Percentiles rank a stretch among this genome's conserved stretches.
phyloP scores from a whole-genome alignment of 2,113 vertebrate species.

The Sturnus vulgaris region DNA sequence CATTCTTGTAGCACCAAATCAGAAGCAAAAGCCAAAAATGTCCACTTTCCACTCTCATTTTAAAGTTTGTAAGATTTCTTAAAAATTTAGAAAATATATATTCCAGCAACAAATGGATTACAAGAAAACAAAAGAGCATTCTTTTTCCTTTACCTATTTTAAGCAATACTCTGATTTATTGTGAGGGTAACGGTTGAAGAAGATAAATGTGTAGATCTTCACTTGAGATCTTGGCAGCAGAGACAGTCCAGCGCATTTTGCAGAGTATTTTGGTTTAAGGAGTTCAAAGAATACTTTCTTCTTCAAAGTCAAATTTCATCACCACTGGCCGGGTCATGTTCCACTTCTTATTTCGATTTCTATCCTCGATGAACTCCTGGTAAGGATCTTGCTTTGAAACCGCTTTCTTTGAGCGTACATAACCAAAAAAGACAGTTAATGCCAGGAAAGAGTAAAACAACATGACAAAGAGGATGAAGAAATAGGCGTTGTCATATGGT shows the following conservation, averaged over 20 bases:
- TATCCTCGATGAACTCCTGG: conserved; percentile 76
- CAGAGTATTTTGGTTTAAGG: conserved; percentile 31
- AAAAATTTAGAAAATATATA: not conserved
- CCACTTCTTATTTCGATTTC: conserved; percentile 72
- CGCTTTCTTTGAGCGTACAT: conserved; percentile 77
- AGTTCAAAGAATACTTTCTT: conserved; percentile 82
- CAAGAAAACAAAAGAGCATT: not conserved
- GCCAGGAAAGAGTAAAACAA: conserved; percentile 88
- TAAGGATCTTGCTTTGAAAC: conserved; percentile 83
- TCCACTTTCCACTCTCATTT: not conserved
- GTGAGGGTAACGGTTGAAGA: not conserved
- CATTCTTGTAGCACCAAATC: not conserved
- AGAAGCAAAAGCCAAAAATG: not conserved
- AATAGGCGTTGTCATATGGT: conserved; percentile 87
- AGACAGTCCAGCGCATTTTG: conserved; percentile 10
- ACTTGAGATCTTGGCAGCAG: not conserved
- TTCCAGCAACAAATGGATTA: conserved; percentile 25
- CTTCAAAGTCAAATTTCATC: conserved; percentile 86
- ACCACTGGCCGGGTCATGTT: conserved; percentile 65
- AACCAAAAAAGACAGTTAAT: conserved; percentile 83
- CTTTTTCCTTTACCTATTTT: conserved; percentile 25
- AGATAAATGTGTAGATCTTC: conserved; percentile 4
- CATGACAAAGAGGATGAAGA: conserved; percentile 90
- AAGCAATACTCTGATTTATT: conserved; percentile 37
- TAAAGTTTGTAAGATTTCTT: not conserved